These are phyloP conservation scores for Odontamblyopus lacepedii DNA, from an alignment of 2,797 vertebrate species.

Conservation along the genomic window DNA sequence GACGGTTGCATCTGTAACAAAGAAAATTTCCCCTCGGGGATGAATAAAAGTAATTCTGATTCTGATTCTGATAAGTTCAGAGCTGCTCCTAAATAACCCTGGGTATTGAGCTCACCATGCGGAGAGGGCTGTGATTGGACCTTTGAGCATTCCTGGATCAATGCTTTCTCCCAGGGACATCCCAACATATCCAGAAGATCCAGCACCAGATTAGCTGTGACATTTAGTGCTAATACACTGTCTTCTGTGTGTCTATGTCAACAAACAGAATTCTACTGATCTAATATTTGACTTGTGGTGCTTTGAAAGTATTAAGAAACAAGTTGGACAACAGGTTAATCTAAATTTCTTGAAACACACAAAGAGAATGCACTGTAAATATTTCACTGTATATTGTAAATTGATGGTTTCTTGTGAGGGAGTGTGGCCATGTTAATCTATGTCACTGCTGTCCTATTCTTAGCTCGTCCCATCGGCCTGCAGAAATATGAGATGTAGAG, in stretches of 20 bases:
- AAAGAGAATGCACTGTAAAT: neutral
- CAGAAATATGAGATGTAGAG: slow-evolving; percentile 67
- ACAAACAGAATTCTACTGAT: neutral
- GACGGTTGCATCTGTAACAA: too few relatives aligned
- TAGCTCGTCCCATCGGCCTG: slow-evolving; percentile 48
- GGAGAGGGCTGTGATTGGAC: slow-evolving; percentile 14
- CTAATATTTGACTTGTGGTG: neutral
- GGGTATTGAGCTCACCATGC: slow-evolving; percentile 15
- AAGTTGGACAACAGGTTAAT: too few relatives aligned
- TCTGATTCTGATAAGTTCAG: neutral
- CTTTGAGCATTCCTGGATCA: slow-evolving; percentile 25
- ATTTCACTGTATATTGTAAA: slow-evolving; percentile 12
- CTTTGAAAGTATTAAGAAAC: neutral
- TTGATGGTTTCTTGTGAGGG: slow-evolving; percentile 16
- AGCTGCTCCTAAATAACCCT: slow-evolving; percentile 31
- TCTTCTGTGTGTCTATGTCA: neutral
- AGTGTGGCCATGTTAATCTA: slow-evolving; percentile 56
- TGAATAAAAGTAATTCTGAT: too few relatives aligned
- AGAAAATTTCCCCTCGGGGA: too few relatives aligned
- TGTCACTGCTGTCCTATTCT: slow-evolving; percentile 65
- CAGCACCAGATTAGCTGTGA: slow-evolving; percentile 65
- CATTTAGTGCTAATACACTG: slow-evolving; percentile 46
- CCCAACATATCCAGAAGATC: slow-evolving; percentile 48
- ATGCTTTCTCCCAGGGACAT: slow-evolving; percentile 28
- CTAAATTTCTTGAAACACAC: neutral